Evolutionary conservation across 2,797 vertebrate genomes (phyloP).

Genomic region (Sphaeramia orbicularis): DNA sequence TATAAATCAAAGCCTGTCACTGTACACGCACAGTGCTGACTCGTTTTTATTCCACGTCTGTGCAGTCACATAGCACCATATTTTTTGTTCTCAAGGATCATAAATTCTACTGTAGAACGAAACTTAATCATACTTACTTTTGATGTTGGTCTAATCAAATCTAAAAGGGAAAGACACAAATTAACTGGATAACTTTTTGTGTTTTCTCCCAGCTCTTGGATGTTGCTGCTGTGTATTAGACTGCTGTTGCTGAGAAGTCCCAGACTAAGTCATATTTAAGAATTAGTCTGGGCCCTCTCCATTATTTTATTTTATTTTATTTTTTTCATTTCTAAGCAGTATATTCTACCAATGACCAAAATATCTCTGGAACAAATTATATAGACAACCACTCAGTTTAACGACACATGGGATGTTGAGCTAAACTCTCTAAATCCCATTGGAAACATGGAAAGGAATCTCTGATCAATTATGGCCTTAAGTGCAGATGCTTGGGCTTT

Average conservation of each 20-base stretch:
- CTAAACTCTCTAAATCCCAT: no score
- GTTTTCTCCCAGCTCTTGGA: neutral
- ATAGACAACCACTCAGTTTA: no score
- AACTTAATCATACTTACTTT: conserved; percentile 31
- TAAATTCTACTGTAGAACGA: conserved; percentile 26
- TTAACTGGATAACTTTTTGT: neutral
- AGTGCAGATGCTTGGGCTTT: no score
- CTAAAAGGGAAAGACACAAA: conserved; percentile 14
- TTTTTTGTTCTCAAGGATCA: conserved; percentile 2
- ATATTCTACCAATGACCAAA: no score
- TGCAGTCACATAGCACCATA: neutral
- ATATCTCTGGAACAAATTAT: no score
- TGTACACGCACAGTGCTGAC: conserved; percentile 15
- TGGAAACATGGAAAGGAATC: no score
- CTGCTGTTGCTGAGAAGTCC: neutral
- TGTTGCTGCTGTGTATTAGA: neutral
- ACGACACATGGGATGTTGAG: no score
- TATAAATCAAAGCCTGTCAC: conserved; percentile 46
- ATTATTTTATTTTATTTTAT: no score
- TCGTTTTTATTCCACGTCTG: conserved; percentile 29
- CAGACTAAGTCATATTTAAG: neutral
- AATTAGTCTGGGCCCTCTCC: no score
- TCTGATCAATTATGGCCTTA: no score
- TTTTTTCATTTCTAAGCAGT: no score
- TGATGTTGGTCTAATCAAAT: neutral